Base-by-base conservation (phyloP, 2,797 vertebrate genomes). In the Prionace glauca region DNA sequence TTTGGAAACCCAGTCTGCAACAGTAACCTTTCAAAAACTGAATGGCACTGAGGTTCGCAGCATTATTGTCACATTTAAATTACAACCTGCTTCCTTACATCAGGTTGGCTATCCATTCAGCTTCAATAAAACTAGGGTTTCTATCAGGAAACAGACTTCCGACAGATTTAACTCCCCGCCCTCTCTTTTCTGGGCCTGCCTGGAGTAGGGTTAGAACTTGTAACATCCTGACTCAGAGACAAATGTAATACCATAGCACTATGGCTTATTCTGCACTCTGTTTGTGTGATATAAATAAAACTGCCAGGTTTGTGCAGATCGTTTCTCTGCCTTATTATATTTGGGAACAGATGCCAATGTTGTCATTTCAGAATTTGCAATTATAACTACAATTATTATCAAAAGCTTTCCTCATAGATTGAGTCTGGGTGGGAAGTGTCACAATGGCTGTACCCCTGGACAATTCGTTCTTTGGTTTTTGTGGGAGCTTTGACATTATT, bases 331-430 rank as follows among this genome's bases (percentile, higher is more conserved):
- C n/a, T 41, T 67, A 69, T 92, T 69, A 69, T 69, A 67, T 92
- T 62, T 67, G 62, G 90, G 90, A 69, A 41, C 90, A 41, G 36
- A 92, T 67, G 36, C 65, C n/a, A 92, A 36, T 41, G 60, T 62
- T 92, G 11, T 92, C n/a, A 92, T 92, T 92, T 69, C 10, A 26
- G 56, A 62, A 90, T 90, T 90, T 56, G n/a, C 87, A 90, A 92
- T 92, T 92, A 45, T 45, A 84, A 41, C 81, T 84, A 24, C 41
- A 45, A 45, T 20, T 45, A 45, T 84, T 24, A 92, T 92, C 65
- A 65, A 92, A 67, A 92, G 36, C 8, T 69, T 92, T 92, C 62
- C 18, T 56, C 24, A 10, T 65, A 67, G 20, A 41, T 0, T 0
- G 32, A 65, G 60, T 65, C 29, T 92, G n/a, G 90, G n/a, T 84